Percentiles rank a stretch among this genome's conserved stretches.
These are phyloP conservation scores for Plestiodon gilberti DNA, from an alignment of 2,113 vertebrate species.

Conservation along the genomic window DNA sequence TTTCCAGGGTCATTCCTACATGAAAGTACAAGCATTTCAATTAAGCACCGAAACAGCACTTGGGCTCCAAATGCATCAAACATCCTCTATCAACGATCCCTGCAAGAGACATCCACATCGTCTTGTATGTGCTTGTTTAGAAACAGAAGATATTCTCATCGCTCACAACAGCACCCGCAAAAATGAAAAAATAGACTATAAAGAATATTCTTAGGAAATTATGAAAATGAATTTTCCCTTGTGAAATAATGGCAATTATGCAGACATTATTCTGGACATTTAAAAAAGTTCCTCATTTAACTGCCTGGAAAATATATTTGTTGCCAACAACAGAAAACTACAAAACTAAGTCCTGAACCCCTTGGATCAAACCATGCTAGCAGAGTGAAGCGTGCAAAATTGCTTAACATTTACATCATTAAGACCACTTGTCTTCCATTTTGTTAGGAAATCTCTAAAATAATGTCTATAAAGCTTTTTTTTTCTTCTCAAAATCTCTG, in stretches of 20 bases:
- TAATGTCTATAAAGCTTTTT: conserved; percentile 88
- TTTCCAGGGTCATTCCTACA: conserved; percentile 67
- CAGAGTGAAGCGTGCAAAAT: conserved; percentile 91
- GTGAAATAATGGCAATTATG: conserved; percentile 67
- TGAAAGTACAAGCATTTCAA: conserved; percentile 68
- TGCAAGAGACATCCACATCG: conserved; percentile 80
- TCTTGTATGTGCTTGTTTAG: conserved; percentile 70
- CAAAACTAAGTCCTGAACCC: conserved; percentile 65
- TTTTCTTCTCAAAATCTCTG: conserved; percentile 82
- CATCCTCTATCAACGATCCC: conserved; percentile 67
- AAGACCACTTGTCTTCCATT: conserved; percentile 84
- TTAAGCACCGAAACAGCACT: conserved; percentile 75
- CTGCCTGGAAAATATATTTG: conserved; percentile 66
- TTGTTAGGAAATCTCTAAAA: conserved; percentile 83
- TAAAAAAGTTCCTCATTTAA: conserved; percentile 63
- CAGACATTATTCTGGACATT: conserved; percentile 69
- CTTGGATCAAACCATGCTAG: conserved; percentile 89
- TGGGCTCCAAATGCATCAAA: conserved; percentile 65
- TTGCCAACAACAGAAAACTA: conserved; percentile 70
- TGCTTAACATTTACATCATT: conserved; percentile 82
- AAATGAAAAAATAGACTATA: conserved; percentile 69
- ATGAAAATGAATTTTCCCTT: conserved; percentile 70
- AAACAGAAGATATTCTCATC: conserved; percentile 70
- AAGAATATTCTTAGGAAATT: conserved; percentile 66
- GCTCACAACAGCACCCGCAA: conserved; percentile 68